These are phyloP conservation scores for Passer montanus DNA, from an alignment of 2,113 vertebrate genomes.

Conservation along the genomic window DNA sequence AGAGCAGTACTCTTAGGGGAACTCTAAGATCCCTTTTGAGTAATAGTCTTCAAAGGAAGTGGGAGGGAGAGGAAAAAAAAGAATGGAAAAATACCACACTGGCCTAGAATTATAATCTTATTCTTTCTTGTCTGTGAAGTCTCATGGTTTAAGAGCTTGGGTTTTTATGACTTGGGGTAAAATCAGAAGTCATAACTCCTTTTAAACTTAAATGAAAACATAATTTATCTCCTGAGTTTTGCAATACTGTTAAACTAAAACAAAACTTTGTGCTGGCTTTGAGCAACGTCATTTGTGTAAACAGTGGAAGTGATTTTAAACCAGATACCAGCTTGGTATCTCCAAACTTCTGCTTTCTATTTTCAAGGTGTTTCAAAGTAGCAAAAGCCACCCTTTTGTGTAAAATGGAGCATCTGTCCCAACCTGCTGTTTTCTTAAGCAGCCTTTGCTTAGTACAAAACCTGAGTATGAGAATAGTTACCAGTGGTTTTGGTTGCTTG, in stretches of 20 bases:
- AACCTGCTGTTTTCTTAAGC: neutral
- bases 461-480: neutral
- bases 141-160: neutral
- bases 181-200: neutral
- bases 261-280: neutral
- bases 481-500: neutral
- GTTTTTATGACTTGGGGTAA: neutral
- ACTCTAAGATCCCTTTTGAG: neutral
- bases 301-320: slow-evolving; percentile 20
- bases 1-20: neutral
- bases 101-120: slow-evolving; percentile 6
- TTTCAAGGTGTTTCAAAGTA: neutral
- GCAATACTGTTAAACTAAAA: neutral
- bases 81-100: slow-evolving; percentile 2
- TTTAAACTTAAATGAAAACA: slow-evolving; percentile 23
- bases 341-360: neutral
- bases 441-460: neutral
- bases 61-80: neutral
- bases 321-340: neutral
- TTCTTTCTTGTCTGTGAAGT: neutral
- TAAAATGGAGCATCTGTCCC: neutral
- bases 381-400: neutral
- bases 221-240: slow-evolving; percentile 9
- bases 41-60: neutral
- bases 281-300: neutral